Conservation (phyloP, 2,888 invertebrate species). For the Zeuzera pyrina region DNA sequence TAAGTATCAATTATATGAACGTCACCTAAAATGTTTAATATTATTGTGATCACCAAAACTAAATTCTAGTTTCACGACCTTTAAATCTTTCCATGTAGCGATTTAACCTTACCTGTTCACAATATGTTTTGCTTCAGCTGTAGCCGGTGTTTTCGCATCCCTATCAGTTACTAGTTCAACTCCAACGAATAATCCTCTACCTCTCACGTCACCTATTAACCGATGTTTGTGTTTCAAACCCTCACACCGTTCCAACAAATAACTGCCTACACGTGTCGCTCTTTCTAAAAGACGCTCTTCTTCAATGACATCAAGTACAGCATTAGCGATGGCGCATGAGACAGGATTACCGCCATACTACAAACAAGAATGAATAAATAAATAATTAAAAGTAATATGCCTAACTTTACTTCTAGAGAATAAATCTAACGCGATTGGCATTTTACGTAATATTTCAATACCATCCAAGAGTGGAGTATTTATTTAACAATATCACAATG, state of each 20-base stretch:
- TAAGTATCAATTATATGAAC: too few relatives aligned
- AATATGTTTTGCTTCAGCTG: conserved; percentile 83
- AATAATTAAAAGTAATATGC: not conserved
- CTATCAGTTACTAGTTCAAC: conserved; percentile 91
- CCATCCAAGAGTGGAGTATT: too few relatives aligned
- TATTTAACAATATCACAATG: too few relatives aligned
- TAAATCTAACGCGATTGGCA: too few relatives aligned
- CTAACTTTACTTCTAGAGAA: too few relatives aligned
- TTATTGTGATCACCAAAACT: too few relatives aligned
- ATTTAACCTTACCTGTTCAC: conserved; percentile 71
- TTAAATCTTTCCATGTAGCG: not conserved
- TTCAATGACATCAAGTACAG: conserved; percentile 94
- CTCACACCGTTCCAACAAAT: conserved; percentile 78
- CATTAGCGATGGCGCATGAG: conserved; percentile 95
- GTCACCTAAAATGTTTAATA: too few relatives aligned
- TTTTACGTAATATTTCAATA: too few relatives aligned
- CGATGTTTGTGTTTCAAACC: conserved; percentile 81
- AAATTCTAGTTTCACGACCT: too few relatives aligned
- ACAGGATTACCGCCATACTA: conserved; percentile 99
- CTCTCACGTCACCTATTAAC: conserved; percentile 91
- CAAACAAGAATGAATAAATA: conserved; percentile 15
- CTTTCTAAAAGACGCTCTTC: conserved; percentile 88
- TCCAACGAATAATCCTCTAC: conserved; percentile 95
- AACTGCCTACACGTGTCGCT: conserved; percentile 86
- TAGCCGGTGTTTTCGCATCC: conserved; percentile 84